Base-by-base conservation (phyloP, 2,113 vertebrate genomes). In the Prinia subflava region DNA sequence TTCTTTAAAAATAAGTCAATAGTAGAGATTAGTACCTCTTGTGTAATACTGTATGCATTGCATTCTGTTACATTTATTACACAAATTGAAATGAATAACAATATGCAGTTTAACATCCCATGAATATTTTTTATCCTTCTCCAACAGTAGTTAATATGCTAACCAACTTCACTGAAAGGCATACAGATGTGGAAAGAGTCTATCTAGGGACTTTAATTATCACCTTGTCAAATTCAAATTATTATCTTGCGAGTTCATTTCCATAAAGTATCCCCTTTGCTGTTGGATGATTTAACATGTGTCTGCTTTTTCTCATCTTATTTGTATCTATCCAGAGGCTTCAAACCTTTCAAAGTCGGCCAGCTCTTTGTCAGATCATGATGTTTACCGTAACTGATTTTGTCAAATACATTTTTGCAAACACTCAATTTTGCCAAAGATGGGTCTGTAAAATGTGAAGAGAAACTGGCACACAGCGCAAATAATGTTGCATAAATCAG, bases 181-280 rank as follows among this genome's bases (percentile, higher is more conserved):
- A 97, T 98, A 96, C 96, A 98, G 98, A 98, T 98, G 98, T 98
- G 95, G 91, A 96, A 96, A 80, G 95, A 98, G 94, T 97, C 97
- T 98, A 97, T 98, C 97, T 97, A 97, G 98, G 97, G 98, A 98
- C 98, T 98, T 98, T 98, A 98, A 99, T 99, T 99, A 99, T 99
- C 98, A 99, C 98, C 98, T 99, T 98, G 98, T 98, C 98, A 98
- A 97, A 97, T 98, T 97, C 97, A 98, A 98, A 99, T 98, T 98
- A 98, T 98, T 97, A 98, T 98, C 98, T 96, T 93, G 97, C 64
- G 23, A 98, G 97, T 98, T 98, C 97, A 98, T 99, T 98, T 98
- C 95, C 98, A 98, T 98, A 98, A 97, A 98, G 96, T 97, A 98
- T 97, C 97, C 97, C 78, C 87, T 97, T 96, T 97, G 77, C 97